Evolutionary conservation across 2,888 invertebrate genomes (phyloP).

Genomic region (Drosophila prostipennis): DNA sequence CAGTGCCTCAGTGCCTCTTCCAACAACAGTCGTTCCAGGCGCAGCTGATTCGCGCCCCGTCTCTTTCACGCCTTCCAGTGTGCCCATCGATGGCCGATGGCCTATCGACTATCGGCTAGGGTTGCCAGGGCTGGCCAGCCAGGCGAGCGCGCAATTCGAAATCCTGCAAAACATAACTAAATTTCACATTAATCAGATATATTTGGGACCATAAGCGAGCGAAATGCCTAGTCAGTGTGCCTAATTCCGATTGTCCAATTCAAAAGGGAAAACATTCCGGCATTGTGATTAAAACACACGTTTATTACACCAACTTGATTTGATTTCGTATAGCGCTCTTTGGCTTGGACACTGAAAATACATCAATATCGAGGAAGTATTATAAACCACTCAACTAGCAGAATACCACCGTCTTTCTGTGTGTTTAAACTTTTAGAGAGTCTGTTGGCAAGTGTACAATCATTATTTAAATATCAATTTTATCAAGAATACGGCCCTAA

Average conservation of each 20-base stretch:
- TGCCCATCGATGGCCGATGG: slow-evolving; percentile 11
- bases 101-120: slow-evolving; percentile 6
- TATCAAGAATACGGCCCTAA: slow-evolving; percentile 2
- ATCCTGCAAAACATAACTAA: too few relatives aligned
- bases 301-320: slow-evolving; percentile 15
- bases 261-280: slow-evolving; percentile 3
- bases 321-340: background rate
- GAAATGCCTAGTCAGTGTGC: background rate
- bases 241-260: slow-evolving; percentile 1
- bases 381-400: background rate
- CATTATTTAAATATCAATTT: slow-evolving; percentile 3
- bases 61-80: slow-evolving; percentile 22
- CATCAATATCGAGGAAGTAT: background rate
- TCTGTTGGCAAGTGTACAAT: background rate
- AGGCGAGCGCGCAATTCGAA: slow-evolving; percentile 2
- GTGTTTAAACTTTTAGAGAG: background rate
- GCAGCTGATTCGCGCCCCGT: slow-evolving; percentile 26
- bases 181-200: too few relatives aligned
- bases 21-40: slow-evolving; percentile 26
- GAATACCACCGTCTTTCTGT: background rate
- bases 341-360: slow-evolving; percentile 1
- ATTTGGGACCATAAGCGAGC: background rate
- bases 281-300: slow-evolving; percentile 11
- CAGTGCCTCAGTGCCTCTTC: slow-evolving; percentile 4
- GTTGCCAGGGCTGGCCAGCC: background rate